These are phyloP conservation scores for Oreotrochilus melanogaster DNA, from an alignment of 2,113 vertebrate species.

Conservation along the genomic window DNA sequence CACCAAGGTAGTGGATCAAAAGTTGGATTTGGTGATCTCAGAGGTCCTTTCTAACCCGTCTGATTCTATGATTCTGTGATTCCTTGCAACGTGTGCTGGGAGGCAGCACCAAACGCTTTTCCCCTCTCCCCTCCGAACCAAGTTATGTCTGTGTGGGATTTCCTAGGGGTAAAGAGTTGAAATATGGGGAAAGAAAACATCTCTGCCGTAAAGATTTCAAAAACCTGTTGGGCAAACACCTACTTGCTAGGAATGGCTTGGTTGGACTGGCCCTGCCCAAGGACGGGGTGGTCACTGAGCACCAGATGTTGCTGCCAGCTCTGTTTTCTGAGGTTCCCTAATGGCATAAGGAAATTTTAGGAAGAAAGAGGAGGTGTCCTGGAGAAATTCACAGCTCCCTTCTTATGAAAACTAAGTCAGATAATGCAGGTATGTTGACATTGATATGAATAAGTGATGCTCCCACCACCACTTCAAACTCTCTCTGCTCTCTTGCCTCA, in stretches of 20 bases:
- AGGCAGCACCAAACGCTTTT: neutral
- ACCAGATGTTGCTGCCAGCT: neutral
- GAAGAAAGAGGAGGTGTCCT: neutral
- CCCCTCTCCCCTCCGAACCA: neutral
- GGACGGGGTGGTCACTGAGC: neutral
- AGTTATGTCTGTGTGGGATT: neutral
- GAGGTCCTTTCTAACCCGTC: too few relatives aligned
- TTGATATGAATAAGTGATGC: neutral
- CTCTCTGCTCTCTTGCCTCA: neutral
- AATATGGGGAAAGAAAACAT: neutral
- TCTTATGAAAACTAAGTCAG: neutral
- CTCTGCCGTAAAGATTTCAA: neutral
- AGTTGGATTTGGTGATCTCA: too few relatives aligned
- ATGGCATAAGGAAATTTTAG: accelerated
- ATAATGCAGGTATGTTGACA: neutral
- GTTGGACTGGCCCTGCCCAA: neutral
- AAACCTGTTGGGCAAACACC: neutral
- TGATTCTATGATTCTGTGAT: too few relatives aligned
- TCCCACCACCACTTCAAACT: neutral
- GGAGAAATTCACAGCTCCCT: neutral
- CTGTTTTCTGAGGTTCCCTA: neutral
- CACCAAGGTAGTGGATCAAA: too few relatives aligned
- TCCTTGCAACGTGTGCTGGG: neutral
- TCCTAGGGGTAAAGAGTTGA: neutral
- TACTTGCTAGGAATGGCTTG: neutral